A percentile compares a stretch with the other conserved stretches of the same genome.
These are phyloP conservation scores for Tiliacea citrago DNA, from an alignment of 2,888 invertebrate species.

Conservation along the genomic window DNA sequence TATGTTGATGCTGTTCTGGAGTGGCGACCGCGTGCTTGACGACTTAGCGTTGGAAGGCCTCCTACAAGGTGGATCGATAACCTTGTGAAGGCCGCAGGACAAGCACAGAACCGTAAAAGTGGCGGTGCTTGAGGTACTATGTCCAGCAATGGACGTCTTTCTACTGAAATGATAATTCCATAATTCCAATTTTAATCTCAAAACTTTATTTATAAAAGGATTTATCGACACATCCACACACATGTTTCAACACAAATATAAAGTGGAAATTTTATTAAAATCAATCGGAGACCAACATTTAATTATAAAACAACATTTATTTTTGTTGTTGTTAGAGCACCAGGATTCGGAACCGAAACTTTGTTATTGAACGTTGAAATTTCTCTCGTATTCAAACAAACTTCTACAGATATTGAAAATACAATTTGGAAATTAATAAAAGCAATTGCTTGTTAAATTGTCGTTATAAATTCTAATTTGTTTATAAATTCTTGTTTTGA, in stretches of 20 bases:
- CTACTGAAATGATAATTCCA: background rate
- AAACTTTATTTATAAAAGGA: background rate
- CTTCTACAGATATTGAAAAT: constrained; percentile 58
- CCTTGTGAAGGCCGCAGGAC: too few species aligned
- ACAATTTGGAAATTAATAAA: constrained; percentile 63
- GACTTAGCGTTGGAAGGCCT: too few species aligned
- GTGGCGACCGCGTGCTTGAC: too few species aligned
- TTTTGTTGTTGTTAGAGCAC: constrained; percentile 42
- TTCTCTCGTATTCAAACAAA: constrained; percentile 56
- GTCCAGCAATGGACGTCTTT: too few species aligned
- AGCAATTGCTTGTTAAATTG: constrained; percentile 57
- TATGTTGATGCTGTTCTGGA: too few species aligned
- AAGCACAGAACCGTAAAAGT: too few species aligned
- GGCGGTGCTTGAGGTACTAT: too few species aligned
- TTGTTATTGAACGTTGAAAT: constrained; percentile 53
- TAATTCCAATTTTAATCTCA: background rate
- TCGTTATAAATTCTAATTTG: constrained; percentile 45
- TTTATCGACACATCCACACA: background rate
- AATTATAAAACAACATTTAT: constrained; percentile 49
- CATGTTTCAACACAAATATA: constrained; percentile 24
- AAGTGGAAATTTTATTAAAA: constrained; percentile 25
- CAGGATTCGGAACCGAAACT: constrained; percentile 43
- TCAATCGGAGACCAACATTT: constrained; percentile 40
- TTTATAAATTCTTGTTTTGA: constrained; percentile 31
- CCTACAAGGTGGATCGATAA: too few species aligned